Percentiles rank a stretch among this genome's conserved stretches.
phyloP scores from a whole-genome alignment of 2,113 vertebrate genomes.

The Sitta europaea region DNA sequence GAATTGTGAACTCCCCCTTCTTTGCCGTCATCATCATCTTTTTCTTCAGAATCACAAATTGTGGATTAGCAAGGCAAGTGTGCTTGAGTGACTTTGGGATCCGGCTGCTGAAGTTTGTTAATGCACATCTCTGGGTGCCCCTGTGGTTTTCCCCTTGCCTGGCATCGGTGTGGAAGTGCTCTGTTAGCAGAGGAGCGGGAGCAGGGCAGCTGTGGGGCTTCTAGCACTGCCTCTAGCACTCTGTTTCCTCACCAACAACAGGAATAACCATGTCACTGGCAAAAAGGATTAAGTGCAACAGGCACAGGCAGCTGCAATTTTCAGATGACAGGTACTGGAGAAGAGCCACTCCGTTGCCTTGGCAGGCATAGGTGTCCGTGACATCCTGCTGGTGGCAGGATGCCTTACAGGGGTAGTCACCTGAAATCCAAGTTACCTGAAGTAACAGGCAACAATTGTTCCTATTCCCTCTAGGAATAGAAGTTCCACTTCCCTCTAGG shows the following conservation, averaged over 20 bases:
- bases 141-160: background rate
- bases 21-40: background rate
- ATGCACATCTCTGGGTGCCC: background rate
- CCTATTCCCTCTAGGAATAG: background rate
- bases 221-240: background rate
- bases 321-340: background rate
- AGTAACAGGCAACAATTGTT: background rate
- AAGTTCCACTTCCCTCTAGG: background rate
- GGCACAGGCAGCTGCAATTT: background rate
- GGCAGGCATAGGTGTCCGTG: rapidly evolving
- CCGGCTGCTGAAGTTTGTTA: background rate
- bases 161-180: rapidly evolving
- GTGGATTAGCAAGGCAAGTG: conserved; percentile 45
- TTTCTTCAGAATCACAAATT: conserved; percentile 55
- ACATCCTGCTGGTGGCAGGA: background rate
- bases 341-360: rapidly evolving
- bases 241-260: background rate
- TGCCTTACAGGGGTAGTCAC: rapidly evolving
- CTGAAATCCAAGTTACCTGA: background rate
- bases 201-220: background rate
- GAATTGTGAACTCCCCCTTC: conserved; percentile 77
- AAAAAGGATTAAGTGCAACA: background rate
- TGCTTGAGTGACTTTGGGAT: conserved; percentile 32
- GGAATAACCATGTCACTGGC: rapidly evolving
- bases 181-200: rapidly evolving